Evolutionary conservation across 2,113 vertebrate species (phyloP), one percentile per base, ranked within the genome.

Genomic region (Xyliphius kryptos): DNA sequence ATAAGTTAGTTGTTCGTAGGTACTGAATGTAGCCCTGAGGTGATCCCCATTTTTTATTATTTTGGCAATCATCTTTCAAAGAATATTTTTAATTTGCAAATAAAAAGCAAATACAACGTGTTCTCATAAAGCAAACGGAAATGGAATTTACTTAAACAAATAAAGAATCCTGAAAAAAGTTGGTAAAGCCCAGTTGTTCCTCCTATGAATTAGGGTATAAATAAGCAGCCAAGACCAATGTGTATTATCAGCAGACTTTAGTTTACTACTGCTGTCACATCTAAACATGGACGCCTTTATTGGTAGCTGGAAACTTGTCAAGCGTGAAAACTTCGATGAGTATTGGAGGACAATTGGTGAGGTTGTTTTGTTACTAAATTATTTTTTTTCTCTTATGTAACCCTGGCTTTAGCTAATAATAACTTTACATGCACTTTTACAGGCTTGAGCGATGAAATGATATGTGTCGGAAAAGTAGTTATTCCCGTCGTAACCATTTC

Each of bases 271-370:
- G 21, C n/a, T n/a, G n/a, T n/a, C n/a, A n/a, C n/a, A n/a, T n/a
- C n/a, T 10, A 80, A 70, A 81, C 10, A 97, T 97, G 92, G 93
- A 97, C 50, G 86, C 90, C 69, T 97, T 97, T 81, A 93, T 91
- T 80, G 92, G 88, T 71, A 94, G 91, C 55, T 97, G 95, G 95
- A 95, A 94, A 73, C 79, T 95, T 81, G 85, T 85, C 2, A 89
- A 92, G 73, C 94, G 92, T 71, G 91, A 95, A 48, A 95, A 97
- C 67, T 94, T 97, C 56, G 93, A 97, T 56, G 91, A 94, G 8
- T 97, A 95, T 66, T 91, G 97, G 92, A 95, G 93, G 80, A 86
- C 89, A 1, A 71, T 97, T 1, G 94, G 95, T 97, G 82, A 76
- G 92, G 88, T 47, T 38, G 6, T 37, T 17, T 44, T 26, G 11